Conservation (phyloP, 2,113 vertebrate species). For the Danio rerio region GRCz12tu NC_133179.1:23796501-23797000, state of each 20-base stretch:
- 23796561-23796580: background rate
- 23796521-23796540: background rate
- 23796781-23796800: background rate
- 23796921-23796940: too few species aligned
- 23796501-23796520: background rate
- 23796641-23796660: constrained; percentile 16
- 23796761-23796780: background rate
- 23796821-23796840: too few species aligned
- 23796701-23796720: background rate
- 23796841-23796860: too few species aligned
- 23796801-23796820: background rate
- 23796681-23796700: background rate
- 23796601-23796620: background rate
- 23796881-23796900: too few species aligned
- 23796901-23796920: too few species aligned
- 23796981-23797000: too few species aligned
- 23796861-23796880: too few species aligned
- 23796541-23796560: constrained; percentile 11
- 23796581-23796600: background rate
- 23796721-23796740: background rate
- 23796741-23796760: background rate
- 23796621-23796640: constrained; percentile 13
- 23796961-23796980: too few species aligned
- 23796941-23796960: too few species aligned
- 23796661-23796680: background rate